Evolutionary conservation across 1,140 invertebrate species (phyloP).

Genomic region (Achatina immaculata): DNA sequence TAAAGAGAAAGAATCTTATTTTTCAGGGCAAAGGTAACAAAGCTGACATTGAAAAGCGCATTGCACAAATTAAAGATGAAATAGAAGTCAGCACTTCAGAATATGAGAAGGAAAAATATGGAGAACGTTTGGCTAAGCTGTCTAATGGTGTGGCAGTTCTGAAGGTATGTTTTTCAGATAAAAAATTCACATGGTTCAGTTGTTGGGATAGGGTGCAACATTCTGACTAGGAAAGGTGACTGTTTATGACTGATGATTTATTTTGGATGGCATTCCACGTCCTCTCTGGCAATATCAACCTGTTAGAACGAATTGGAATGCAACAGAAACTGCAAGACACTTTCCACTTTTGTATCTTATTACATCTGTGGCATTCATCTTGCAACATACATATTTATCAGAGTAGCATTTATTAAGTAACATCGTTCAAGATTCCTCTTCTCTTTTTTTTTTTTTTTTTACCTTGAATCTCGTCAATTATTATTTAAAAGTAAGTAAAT

Average conservation of each 20-base stretch:
- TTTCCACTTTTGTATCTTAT: not conserved
- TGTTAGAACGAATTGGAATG: not conserved
- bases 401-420: too few species aligned
- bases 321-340: constrained; percentile 19
- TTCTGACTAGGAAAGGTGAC: too few species aligned
- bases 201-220: too few species aligned
- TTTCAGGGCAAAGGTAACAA: constrained; percentile 85
- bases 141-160: constrained; percentile 95
- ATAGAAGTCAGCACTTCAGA: constrained; percentile 95
- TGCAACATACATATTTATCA: too few species aligned
- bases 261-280: not conserved
- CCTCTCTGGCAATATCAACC: not conserved
- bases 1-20: too few species aligned
- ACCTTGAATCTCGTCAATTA: too few species aligned
- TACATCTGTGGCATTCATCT: constrained; percentile 16
- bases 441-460: too few species aligned
- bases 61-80: constrained; percentile 93
- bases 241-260: not conserved
- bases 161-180: too few species aligned
- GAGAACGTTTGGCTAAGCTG: constrained; percentile 94
- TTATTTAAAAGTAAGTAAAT: too few species aligned
- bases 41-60: constrained; percentile 87
- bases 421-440: too few species aligned
- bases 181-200: too few species aligned
- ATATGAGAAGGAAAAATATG: constrained; percentile 99